Conservation (phyloP, 2,113 vertebrate genomes). For the Alethe castanea region DNA sequence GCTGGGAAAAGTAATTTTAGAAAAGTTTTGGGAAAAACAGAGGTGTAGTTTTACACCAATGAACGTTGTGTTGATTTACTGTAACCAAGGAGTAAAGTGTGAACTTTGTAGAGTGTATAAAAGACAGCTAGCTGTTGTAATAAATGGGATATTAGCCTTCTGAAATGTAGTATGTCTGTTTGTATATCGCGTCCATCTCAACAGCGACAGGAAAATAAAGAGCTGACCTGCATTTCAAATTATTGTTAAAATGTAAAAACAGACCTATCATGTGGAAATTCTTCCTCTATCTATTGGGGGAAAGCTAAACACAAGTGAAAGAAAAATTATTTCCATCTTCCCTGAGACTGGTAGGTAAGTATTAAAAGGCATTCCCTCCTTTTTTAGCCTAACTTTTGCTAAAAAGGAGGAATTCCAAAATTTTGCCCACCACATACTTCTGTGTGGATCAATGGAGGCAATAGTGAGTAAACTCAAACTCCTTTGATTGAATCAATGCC, state of each 20-base stretch:
- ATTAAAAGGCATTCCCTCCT: not conserved
- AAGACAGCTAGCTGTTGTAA: too few relatives aligned
- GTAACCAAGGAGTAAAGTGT: too few relatives aligned
- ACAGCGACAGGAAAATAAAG: not conserved
- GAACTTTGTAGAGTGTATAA: too few relatives aligned
- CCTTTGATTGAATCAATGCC: not conserved
- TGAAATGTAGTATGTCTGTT: too few relatives aligned
- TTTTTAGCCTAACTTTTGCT: not conserved
- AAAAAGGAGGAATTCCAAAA: not conserved
- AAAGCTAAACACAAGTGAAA: not conserved
- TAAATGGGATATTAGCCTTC: too few relatives aligned
- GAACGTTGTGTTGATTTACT: too few relatives aligned
- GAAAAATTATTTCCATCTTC: not conserved
- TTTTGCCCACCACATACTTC: not conserved
- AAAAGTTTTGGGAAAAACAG: too few relatives aligned
- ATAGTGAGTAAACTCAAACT: not conserved
- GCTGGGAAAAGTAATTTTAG: too few relatives aligned
- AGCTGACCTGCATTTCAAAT: not conserved
- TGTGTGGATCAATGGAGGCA: not conserved
- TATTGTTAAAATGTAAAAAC: not conserved
- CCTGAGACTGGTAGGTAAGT: not conserved
- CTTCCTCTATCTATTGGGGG: not conserved
- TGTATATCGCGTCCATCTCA: too few relatives aligned
- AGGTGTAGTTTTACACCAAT: too few relatives aligned
- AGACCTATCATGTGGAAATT: not conserved